A percentile compares a stretch with the other conserved stretches of the same genome.
Evolutionary conservation across 2,113 vertebrate species (phyloP).

Genomic region (Callaeas wilsoni): DNA sequence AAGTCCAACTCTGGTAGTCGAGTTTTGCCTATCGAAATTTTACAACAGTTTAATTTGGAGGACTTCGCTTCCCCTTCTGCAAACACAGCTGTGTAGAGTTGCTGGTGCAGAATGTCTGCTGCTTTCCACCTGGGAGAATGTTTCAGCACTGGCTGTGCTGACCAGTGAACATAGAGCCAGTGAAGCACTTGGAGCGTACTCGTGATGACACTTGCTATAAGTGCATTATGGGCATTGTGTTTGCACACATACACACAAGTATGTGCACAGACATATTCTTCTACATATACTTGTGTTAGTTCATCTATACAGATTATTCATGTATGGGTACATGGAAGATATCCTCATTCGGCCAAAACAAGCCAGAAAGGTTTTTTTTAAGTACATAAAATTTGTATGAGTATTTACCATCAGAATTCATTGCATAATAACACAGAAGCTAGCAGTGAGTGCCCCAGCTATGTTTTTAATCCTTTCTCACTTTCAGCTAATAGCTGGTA

Average conservation of each 20-base stretch:
- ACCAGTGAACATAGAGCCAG: not conserved
- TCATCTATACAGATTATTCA: not conserved
- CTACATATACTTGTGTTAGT: not conserved
- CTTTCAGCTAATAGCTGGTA: not conserved
- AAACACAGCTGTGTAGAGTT: conserved; percentile 9
- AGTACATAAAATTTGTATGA: not conserved
- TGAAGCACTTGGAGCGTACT: not conserved
- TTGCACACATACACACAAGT: not conserved
- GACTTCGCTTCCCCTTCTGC: conserved; percentile 22
- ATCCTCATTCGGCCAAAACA: not conserved
- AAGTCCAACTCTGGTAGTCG: conserved; percentile 9
- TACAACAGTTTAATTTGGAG: conserved; percentile 58
- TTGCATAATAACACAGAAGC: not conserved
- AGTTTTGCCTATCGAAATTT: conserved; percentile 53
- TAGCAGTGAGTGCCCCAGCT: not conserved
- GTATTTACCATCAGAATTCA: not conserved
- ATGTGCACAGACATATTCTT: not conserved
- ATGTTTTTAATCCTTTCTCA: not conserved
- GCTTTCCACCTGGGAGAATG: not conserved
- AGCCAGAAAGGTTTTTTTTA: rapidly evolving
- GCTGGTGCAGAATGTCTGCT: not conserved
- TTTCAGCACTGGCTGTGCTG: not conserved
- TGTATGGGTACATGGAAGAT: not conserved
- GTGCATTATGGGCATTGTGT: not conserved
- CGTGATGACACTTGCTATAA: not conserved